Evolutionary conservation across 2,113 vertebrate species (phyloP), one percentile per base, ranked within the genome.

Genomic region (Beaufortia kweichowensis): DNA sequence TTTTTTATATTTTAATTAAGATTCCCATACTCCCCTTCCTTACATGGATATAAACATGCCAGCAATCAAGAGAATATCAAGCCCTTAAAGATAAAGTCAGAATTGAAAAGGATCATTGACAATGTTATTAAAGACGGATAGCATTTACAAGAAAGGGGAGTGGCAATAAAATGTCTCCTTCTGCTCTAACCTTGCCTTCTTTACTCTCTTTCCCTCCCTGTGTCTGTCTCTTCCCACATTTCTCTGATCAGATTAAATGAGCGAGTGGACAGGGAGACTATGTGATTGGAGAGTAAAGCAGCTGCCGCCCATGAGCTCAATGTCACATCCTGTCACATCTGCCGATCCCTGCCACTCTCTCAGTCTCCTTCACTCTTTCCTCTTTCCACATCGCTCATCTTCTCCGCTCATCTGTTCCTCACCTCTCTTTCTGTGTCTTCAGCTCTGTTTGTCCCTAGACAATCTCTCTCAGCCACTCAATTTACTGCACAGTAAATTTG

Each of bases 251-350:
- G 84, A 90, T 89, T 89, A 87, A 90, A 88, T 82, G 86, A 87
- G 82, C 83, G 76, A 71, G 81, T 83, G 88, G 82, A 87, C 75
- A 62, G 75, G 35, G 81, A 67, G 79, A 77, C 79, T 77, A 82
- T 91, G 89, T 90, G 87, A 88, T 89, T 84, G 85, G 91, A 90
- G 88, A 91, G 83, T 88, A 87, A 89, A 89, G 87, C 75, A 89
- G 87, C 76, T 84, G 67, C 86, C 83, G 71, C 85, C 85, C 85
- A 86, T 68, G 61, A 86, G 86, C 85, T 88, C 84, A 81, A 84
- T 86, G 87, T 88, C 90, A 90, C 89, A 86, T 90, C 84, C 83
- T 57, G 86, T 90, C 85, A 87, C 85, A 88, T 79, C 83, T 85
- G 78, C 84, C 83, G 83, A 68, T 87, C 85, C 81, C 80, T 26